These are phyloP conservation scores for Tipula helvola DNA, from an alignment of 2,888 invertebrate genomes.

Conservation along the genomic window DNA sequence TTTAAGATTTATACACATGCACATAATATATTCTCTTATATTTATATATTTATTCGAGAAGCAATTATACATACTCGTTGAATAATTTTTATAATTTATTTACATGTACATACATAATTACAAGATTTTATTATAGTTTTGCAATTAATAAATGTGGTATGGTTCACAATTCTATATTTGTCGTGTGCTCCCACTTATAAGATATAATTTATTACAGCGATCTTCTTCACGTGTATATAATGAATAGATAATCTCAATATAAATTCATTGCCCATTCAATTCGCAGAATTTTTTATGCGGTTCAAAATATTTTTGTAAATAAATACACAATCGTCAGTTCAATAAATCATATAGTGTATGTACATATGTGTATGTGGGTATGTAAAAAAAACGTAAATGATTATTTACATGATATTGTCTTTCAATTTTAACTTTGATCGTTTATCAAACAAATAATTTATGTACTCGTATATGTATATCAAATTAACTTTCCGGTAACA, in stretches of 20 bases:
- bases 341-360: background rate
- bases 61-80: too few relatives aligned
- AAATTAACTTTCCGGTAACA: background rate
- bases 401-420: background rate
- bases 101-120: too few relatives aligned
- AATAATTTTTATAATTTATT: too few relatives aligned
- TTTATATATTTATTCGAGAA: too few relatives aligned
- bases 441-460: background rate
- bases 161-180: background rate
- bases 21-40: too few relatives aligned
- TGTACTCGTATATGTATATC: background rate
- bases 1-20: too few relatives aligned
- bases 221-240: background rate
- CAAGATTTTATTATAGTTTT: too few relatives aligned
- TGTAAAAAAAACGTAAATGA: background rate
- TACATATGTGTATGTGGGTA: too few relatives aligned
- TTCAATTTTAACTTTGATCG: background rate
- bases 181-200: background rate
- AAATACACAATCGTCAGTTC: background rate
- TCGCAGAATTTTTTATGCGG: background rate
- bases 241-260: background rate
- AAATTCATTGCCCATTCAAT: background rate
- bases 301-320: background rate
- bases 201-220: background rate
- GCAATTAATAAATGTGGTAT: background rate